Base-by-base conservation (phyloP, 2,797 vertebrate genomes). In the Phataginus tetradactyla region DNA sequence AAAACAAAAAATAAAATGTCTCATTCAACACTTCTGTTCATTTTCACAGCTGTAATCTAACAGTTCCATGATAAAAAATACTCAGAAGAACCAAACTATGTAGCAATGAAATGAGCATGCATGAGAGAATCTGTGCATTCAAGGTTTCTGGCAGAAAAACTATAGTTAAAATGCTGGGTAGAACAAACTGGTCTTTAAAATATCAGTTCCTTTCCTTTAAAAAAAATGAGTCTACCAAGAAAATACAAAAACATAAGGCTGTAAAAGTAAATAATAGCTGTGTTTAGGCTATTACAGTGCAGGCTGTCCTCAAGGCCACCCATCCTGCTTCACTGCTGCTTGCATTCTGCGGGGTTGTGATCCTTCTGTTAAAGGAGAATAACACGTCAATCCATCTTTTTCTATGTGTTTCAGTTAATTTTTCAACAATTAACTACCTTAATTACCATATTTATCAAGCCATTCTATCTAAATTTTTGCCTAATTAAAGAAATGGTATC, bases 181-280 rank as follows among this genome's bases (percentile, higher is more conserved):
- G 98, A 99, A 98, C 96, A 99, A 99, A 99, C 96, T 97, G 98
- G 97, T 98, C 99, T 98, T 99, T 98, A 98, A 97, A 98, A 98
- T 98, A 98, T 98, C 97, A 93, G 98, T 98, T 99, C 75, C 95
- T 93, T 94, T 96, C 91, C 96, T 98, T 99, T 90, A 98, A 98
- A 98, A 99, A 99, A 99, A 99, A 99, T 99, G 98, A 98, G 98
- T 99, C 99, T 99, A 99, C 99, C 99, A 99, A 99, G 99, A 99
- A 99, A 99, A 99, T 99, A 99, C 99, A 99, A 99, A 99, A 99
- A 99, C 99, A 99, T 99, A 99, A 99, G 99, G 99, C 99, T 99
- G 99, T 99, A 99, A 99, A 99, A 99, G 99, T 99, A 99, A 99
- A 99, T 99, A 99, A 99, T 97, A 98, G 99, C 99, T 99, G 99